Percentiles rank a stretch among this genome's conserved stretches.
Conservation (phyloP, 2,888 invertebrate genomes). For the Abrostola tripartita region DNA sequence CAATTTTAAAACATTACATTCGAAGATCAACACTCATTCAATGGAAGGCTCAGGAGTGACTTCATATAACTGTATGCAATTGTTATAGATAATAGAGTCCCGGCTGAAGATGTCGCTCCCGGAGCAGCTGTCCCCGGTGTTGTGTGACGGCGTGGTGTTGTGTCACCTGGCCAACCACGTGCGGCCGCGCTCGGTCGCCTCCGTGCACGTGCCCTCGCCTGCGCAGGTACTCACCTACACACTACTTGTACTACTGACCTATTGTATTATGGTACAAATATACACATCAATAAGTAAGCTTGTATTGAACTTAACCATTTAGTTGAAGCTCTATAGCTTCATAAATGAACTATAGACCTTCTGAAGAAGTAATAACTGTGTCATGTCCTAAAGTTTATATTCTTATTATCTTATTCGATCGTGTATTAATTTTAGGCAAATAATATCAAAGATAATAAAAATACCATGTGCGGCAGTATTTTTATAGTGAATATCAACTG, state of each 20-base stretch:
- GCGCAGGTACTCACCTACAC: conserved; percentile 90
- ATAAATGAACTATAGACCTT: neutral
- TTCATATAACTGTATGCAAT: neutral
- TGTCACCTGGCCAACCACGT: conserved; percentile 98
- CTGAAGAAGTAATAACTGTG: neutral
- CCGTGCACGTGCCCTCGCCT: conserved; percentile 98
- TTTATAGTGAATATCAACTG: too few species aligned
- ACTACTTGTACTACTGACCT: neutral
- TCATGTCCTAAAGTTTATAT: neutral
- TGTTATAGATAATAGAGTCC: conserved; percentile 94
- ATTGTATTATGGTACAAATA: neutral
- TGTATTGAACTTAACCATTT: too few species aligned
- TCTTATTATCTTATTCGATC: too few species aligned
- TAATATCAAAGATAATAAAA: too few species aligned
- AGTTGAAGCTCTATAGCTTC: too few species aligned
- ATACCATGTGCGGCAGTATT: too few species aligned
- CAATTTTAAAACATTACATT: too few species aligned
- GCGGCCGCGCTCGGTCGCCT: conserved; percentile 95
- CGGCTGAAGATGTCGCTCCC: conserved; percentile 97
- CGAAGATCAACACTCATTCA: too few species aligned
- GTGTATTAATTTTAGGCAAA: too few species aligned
- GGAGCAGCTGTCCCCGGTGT: conserved; percentile 93
- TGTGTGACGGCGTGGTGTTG: conserved; percentile 97
- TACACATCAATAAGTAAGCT: too few species aligned
- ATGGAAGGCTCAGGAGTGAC: neutral